A percentile compares a stretch with the other conserved stretches of the same genome.
Evolutionary conservation across 2,113 vertebrate genomes (phyloP).

Genomic region (Myocastor coypus): DNA sequence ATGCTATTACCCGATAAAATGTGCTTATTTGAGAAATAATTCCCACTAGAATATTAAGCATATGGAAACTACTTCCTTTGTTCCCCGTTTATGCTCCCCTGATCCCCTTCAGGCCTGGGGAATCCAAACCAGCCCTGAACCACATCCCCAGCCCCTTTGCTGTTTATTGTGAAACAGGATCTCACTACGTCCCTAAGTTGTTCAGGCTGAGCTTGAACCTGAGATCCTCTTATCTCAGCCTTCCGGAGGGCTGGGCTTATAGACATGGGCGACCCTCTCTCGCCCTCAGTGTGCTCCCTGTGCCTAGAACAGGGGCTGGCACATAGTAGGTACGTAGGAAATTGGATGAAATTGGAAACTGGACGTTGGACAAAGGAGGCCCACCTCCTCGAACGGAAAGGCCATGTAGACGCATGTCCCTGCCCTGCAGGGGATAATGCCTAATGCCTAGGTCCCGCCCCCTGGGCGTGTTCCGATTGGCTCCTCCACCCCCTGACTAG

Average conservation of each 20-base stretch:
- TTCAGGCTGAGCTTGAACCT: not conserved
- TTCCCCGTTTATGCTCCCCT: not conserved
- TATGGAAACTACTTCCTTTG: not conserved
- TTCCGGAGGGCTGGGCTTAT: not conserved
- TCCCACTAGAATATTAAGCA: not conserved
- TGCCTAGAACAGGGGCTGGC: not conserved
- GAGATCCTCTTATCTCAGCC: not conserved
- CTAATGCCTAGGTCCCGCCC: fast-evolving
- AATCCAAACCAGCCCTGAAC: not conserved
- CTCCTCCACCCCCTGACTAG: too few relatives aligned
- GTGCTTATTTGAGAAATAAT: not conserved
- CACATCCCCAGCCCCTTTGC: too few relatives aligned
- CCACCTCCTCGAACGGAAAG: fast-evolving
- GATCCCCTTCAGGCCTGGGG: not conserved
- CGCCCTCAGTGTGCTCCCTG: not conserved
- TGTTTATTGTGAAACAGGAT: not conserved
- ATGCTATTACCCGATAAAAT: not conserved
- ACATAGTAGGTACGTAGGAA: not conserved
- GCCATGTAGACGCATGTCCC: not conserved
- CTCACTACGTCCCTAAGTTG: not conserved
- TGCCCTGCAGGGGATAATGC: fast-evolving
- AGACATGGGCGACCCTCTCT: not conserved
- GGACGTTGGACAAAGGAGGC: not conserved
- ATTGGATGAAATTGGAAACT: not conserved
- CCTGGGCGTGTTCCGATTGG: not conserved